These are phyloP conservation scores for Drosophila aldrichi DNA, from an alignment of 2,888 invertebrate genomes.

Conservation along the genomic window DNA sequence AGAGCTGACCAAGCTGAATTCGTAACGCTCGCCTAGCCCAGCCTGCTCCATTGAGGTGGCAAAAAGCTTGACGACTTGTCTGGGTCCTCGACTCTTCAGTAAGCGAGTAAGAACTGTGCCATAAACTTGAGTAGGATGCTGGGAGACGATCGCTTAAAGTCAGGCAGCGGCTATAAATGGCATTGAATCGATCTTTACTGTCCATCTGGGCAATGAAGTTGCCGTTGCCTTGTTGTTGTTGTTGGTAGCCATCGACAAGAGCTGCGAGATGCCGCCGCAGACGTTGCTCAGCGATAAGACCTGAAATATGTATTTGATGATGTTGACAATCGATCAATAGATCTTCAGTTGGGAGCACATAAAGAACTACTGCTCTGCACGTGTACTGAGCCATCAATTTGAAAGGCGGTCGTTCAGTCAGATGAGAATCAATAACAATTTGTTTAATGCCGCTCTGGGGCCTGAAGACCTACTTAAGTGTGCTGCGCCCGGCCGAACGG, in stretches of 20 bases:
- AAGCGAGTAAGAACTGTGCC: conserved; percentile 41
- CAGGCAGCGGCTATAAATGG: conserved; percentile 61
- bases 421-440: conserved; percentile 75
- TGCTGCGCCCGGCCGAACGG: conserved; percentile 43
- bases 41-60: conserved; percentile 34
- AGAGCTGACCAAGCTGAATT: conserved; percentile 33
- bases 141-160: conserved; percentile 55
- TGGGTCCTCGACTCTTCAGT: conserved; percentile 18
- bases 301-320: conserved; percentile 76
- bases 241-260: conserved; percentile 19
- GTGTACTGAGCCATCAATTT: conserved; percentile 61
- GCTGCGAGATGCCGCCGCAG: conserved; percentile 46
- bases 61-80: conserved; percentile 29
- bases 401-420: conserved; percentile 71
- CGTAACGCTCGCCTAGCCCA: conserved; percentile 25
- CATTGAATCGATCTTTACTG: conserved; percentile 65
- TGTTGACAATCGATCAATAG: conserved; percentile 75
- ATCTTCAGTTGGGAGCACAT: conserved; percentile 67
- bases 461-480: conserved; percentile 28
- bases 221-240: conserved; percentile 20
- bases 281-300: conserved; percentile 37
- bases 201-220: conserved; percentile 66
- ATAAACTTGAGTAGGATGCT: conserved; percentile 55
- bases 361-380: conserved; percentile 57
- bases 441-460: conserved; percentile 49